Conservation (phyloP, 2,888 invertebrate species). For the Acanthoscelides obtectus region DNA sequence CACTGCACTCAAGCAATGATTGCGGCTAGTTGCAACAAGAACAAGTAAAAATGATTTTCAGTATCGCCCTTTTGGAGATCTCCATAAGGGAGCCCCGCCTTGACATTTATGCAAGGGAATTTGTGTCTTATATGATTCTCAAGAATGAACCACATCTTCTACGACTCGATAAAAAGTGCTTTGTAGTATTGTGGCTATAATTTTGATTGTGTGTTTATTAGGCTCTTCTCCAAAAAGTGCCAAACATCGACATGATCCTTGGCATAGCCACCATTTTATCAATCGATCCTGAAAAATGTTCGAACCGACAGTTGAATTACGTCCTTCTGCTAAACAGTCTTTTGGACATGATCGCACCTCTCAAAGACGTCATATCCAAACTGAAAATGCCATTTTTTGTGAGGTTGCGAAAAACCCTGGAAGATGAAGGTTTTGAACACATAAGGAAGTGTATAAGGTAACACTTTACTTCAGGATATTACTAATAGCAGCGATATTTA, state of each 20-base stretch:
- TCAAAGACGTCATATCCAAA: slow-evolving; percentile 49
- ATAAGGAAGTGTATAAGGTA: slow-evolving; percentile 26
- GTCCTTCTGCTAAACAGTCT: slow-evolving; percentile 71
- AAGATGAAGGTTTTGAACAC: slow-evolving; percentile 26
- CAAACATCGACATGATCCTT: slow-evolving; percentile 76
- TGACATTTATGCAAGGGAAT: too few relatives aligned
- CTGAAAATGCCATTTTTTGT: slow-evolving; percentile 34
- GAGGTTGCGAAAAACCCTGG: slow-evolving; percentile 30
- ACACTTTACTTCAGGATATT: too few relatives aligned
- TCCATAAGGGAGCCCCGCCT: too few relatives aligned
- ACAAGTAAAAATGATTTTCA: too few relatives aligned
- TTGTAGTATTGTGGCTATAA: slow-evolving; percentile 3
- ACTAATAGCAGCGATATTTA: too few relatives aligned
- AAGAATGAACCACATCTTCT: too few relatives aligned
- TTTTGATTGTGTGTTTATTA: slow-evolving; percentile 44
- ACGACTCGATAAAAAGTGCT: too few relatives aligned
- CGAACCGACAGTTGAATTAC: slow-evolving; percentile 76
- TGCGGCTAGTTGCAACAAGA: too few relatives aligned
- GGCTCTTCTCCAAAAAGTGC: slow-evolving; percentile 62
- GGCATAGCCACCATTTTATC: slow-evolving; percentile 54
- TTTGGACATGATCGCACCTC: slow-evolving; percentile 65
- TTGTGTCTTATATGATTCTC: too few relatives aligned
- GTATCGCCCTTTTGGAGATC: too few relatives aligned
- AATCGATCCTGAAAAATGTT: slow-evolving; percentile 48
- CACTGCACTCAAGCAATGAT: too few relatives aligned